Evolutionary conservation across 2,797 vertebrate genomes (phyloP).

Genomic region (Acrossocheilus wenchowensis): DNA sequence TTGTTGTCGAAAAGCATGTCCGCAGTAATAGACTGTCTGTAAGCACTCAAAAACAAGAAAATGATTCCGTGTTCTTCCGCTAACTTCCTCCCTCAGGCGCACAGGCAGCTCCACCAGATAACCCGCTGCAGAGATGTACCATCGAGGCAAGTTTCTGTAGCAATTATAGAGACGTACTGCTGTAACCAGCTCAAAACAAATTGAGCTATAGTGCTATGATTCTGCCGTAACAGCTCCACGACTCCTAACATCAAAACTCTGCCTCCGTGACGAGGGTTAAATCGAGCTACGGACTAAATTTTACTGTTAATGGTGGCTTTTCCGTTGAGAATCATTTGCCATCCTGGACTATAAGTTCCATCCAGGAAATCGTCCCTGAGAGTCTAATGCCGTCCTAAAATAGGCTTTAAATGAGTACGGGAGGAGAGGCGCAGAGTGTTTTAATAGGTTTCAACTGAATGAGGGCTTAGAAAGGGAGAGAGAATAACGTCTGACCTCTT

Average conservation of each 20-base stretch:
- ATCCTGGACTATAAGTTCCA: conserved; percentile 45
- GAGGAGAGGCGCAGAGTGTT: conserved; percentile 4
- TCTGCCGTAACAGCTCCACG: conserved; percentile 30
- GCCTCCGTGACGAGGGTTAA: conserved; percentile 30
- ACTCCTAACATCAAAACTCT: conserved; percentile 36
- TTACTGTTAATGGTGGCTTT: conserved; percentile 41
- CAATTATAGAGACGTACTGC: conserved; percentile 53
- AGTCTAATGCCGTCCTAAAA: conserved; percentile 47
- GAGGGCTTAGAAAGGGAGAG: conserved; percentile 31
- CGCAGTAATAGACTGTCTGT: conserved; percentile 69
- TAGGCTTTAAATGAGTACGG: conserved; percentile 48
- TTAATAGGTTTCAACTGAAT: conserved; percentile 51
- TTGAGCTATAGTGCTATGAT: conserved; percentile 46
- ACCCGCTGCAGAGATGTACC: conserved; percentile 48
- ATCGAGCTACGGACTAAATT: conserved; percentile 42
- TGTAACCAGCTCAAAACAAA: conserved; percentile 52
- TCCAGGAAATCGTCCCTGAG: conserved; percentile 47
- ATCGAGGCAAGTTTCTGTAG: conserved; percentile 36
- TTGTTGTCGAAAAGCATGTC: conserved; percentile 61
- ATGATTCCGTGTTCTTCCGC: conserved; percentile 60
- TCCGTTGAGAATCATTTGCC: conserved; percentile 37
- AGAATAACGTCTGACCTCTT: conserved; percentile 46
- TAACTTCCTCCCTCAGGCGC: conserved; percentile 52
- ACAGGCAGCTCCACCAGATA: conserved; percentile 52
- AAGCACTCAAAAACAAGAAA: conserved; percentile 65